Conservation (phyloP, 2,888 invertebrate genomes). For the Chaitophorus viminalis region DNA sequence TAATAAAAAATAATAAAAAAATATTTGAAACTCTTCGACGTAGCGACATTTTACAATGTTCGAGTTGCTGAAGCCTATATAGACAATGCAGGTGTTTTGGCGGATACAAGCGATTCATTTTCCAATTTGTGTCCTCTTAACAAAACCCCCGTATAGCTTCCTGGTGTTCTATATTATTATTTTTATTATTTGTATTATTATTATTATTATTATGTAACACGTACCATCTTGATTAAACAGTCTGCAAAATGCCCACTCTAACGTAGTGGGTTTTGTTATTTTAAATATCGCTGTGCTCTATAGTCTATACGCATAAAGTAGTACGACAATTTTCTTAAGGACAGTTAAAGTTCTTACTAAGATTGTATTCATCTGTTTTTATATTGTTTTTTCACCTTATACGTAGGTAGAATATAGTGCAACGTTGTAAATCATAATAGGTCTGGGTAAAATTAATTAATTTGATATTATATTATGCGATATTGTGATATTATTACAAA, state of each 20-base stretch:
- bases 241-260: background rate
- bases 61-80: no score
- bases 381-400: no score
- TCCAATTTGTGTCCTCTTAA: no score
- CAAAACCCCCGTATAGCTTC: no score
- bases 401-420: no score
- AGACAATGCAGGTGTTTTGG: no score
- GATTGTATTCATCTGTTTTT: background rate
- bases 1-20: no score
- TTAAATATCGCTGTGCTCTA: background rate
- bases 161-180: background rate
- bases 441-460: no score
- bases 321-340: background rate
- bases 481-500: background rate
- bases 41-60: no score
- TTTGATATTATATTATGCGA: background rate
- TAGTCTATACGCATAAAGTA: background rate
- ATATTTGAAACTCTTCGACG: no score
- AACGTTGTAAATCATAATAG: no score
- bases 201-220: background rate
- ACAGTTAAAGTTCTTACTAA: background rate
- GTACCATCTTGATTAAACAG: background rate
- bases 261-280: background rate
- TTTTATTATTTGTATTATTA: background rate
- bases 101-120: no score